Base-by-base conservation (phyloP, 2,797 vertebrate genomes). In the Sebastes hopkinsi region DNA sequence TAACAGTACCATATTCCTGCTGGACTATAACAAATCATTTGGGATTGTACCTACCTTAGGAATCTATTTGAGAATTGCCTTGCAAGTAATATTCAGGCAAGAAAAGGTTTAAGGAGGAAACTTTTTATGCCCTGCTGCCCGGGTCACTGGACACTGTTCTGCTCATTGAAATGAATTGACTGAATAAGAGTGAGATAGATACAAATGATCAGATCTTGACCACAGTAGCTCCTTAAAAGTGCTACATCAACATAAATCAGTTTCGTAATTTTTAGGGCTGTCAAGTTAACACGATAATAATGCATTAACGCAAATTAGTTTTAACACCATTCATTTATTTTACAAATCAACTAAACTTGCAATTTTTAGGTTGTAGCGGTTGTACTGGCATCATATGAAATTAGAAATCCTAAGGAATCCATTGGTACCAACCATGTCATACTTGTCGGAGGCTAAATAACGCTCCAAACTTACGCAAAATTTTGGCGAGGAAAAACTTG, bases 291-390 rank as follows among this genome's bases (percentile, higher is more conserved):
- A 16, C 0, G 0, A 16, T 42, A 42, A 42, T 16, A 42, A 42
- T 6, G 5, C 38, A 14, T 42, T 42, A 14, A 42, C 5, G 1
- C 38, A 1, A 42, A 42, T 46, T 46, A 7, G 42, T 46, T 46
- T 16, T 46, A 18, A 46, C 42, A 46, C 38, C 5, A 42, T 16
- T 42, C 0, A 42, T 2, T 46, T 46, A 0, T 46, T 46, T 18
- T 0, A 46, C 0, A 0, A 16, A 46, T 18, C 14, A 46, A 46
- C 16, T 0, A 6, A 46, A 46, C 14, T 8, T 46, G 38, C 38
- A 46, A 5, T 46, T 46, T 46, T 46, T 46, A 46, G 14, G 14
- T 46, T 1, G 38, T 46, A 46, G 38, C 38, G 14, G 14, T 16
- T 16, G 6, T 18, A 46, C 42, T 46, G 42, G 42, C 42, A 18